Evolutionary conservation across 1,140 invertebrate species (phyloP).

Genomic region (Drosophila bifasciata): DNA sequence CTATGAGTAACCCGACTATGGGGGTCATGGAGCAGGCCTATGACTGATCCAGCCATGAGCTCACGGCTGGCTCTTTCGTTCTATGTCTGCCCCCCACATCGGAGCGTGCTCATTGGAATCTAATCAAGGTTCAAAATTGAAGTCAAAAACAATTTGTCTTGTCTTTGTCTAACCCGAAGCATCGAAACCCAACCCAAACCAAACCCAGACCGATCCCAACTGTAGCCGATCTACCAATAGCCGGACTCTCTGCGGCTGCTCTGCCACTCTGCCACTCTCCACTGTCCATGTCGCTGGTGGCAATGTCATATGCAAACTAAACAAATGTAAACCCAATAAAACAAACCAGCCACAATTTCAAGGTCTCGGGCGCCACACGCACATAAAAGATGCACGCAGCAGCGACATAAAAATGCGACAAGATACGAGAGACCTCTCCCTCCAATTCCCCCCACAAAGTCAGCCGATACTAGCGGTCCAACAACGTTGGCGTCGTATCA

Average conservation of each 20-base stretch:
- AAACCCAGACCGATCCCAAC: constrained; percentile 21
- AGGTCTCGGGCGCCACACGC: constrained; percentile 78
- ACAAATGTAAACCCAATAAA: constrained; percentile 81
- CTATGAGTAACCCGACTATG: constrained; percentile 48
- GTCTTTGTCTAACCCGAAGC: constrained; percentile 32
- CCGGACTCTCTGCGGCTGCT: constrained; percentile 9
- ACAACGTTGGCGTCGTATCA: constrained; percentile 67
- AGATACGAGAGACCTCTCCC: constrained; percentile 30
- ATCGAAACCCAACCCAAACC: too few relatives aligned
- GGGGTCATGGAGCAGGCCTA: constrained; percentile 13
- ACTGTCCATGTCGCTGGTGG: constrained; percentile 65
- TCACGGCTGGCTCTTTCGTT: constrained; percentile 1
- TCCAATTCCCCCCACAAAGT: constrained; percentile 20
- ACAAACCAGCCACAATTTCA: constrained; percentile 78
- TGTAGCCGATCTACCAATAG: constrained; percentile 28
- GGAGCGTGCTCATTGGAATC: constrained; percentile 15
- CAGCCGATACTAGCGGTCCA: constrained; percentile 63
- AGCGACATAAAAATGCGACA: constrained; percentile 60
- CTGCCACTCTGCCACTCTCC: too few relatives aligned
- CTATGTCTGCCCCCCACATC: constrained; percentile 18
- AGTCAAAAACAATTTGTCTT: constrained; percentile 67
- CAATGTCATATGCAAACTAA: constrained; percentile 82
- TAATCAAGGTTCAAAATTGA: constrained; percentile 54
- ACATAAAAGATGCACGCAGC: constrained; percentile 79
- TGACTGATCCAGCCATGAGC: constrained; percentile 8